Base-by-base conservation (phyloP, 2,113 vertebrate genomes). In the Boulengerochromis microlepis region DNA sequence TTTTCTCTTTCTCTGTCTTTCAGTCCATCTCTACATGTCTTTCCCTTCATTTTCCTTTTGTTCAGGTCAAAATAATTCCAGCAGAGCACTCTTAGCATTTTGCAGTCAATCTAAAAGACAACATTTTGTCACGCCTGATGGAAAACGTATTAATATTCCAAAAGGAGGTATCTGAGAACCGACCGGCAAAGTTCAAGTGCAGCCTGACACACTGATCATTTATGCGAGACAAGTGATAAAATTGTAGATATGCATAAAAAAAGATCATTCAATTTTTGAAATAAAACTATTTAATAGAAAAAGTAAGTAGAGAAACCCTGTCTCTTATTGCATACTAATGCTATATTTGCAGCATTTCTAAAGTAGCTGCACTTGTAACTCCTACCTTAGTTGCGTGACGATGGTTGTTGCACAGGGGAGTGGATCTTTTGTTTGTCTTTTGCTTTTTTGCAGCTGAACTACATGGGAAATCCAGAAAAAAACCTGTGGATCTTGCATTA, bases 141-240 rank as follows among this genome's bases (percentile, higher is more conserved):
- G 50, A 82, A 92, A 90, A 82, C 0, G 1, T 8, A 87, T 92
- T 83, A 85, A 92, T 89, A 87, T 91, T 94, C 80, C 52, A 89
- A 47, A 80, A 85, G 82, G 57, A 88, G 31, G 57, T 9, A 10
- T 83, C 88, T 90, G 87, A 83, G 80, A 92, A 90, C 91, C 38
- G n/a, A 24, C 16, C 8, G 11, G 38, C 47, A 45, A 85, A 85
- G 80, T 88, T 80, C 74, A 88, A 84, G 52, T 29, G 7, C 42
- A 82, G 69, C 57, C 50, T 84, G 71, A 87, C 45, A 56, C 24
- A 56, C 74, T 5, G 1, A 81, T 91, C 40, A 7, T 40, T 71
- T 76, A 35, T 59, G 40, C 33, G 10, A 64, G 74, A 78, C 81
- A 26, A 52, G 45, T 78, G 45, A 78, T 52, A 52, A 31, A 13